Evolutionary conservation across 2,797 vertebrate species (phyloP), one percentile per base, ranked within the genome.

Genomic region (Helicolenus hilgendorfi): DNA sequence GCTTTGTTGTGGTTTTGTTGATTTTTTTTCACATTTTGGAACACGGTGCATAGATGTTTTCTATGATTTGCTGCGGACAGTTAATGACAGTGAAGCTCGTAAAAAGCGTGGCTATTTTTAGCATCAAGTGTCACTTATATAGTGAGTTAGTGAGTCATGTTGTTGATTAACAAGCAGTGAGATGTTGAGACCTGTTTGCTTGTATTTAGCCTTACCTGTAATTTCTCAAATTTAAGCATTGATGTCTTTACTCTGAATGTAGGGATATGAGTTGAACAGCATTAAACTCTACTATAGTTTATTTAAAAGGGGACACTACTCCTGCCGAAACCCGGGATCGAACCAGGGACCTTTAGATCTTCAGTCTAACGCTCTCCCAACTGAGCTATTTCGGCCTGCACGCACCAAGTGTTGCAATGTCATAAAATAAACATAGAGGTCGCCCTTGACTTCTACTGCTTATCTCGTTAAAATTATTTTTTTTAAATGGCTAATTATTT

Each of bases 341-440:
- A 94, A 92, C 91, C 91, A 92, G 88, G 84, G 86, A 94, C 84
- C 85, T 92, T 93, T 73, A 91, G 93, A 95, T 95, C 93, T 96
- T 94, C 94, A 96, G 94, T 95, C 92, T 95, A 95, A 93, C 81
- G 71, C 92, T 92, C 93, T 92, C 93, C 94, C 90, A 95, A 92
- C 90, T 92, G 95, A 94, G 94, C 95, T 94, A 75, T 75, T 75
- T 63, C 72, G 59, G 72, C 69, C 15, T 5, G 2, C 2, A 33
- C 31, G 7, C 7, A 33, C 31, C 3, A 33, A 33, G 31, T 5
- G 5, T 2, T 2, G 15, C 18, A 7, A 1, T 45, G 15, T 45
- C 41, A 45, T 18, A 14, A 45, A 14, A 45, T 55, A 49, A 49
- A 6, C 45, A 49, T 7, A 49, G 45, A 49, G 45, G 18, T 49